Base-by-base conservation (phyloP, 2,888 invertebrate species). In the Drosophila ezoana region DNA sequence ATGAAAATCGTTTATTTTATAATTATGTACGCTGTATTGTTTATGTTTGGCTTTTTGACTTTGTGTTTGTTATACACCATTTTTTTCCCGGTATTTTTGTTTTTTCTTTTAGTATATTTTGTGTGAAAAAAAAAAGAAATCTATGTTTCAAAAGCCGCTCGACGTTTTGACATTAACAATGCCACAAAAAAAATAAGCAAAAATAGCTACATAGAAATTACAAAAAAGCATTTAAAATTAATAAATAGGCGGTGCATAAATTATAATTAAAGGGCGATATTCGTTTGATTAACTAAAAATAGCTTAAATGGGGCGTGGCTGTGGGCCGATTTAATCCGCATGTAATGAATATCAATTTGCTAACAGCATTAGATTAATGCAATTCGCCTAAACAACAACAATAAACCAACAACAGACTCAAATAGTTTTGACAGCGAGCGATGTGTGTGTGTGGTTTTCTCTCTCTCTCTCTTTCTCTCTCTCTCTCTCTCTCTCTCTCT, bases 181-280 rank as follows among this genome's bases (percentile, higher is more conserved):
- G 43, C 82, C 83, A 40, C 61, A 62, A 76, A 79, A 57, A 23
- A 57, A 20, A 4, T n/a, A n/a, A n/a, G 13, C 10, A 35, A 35
- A 35, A 35, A 13, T 0, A 11, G 11, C 10, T 35, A 11, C 11
- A 33, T 33, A 23, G 16, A 18, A 45, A n/a, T 20, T 14, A 32
- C 52, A 40, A 44, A 56, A 32, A 10, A 14, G n/a, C 64, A 33
- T 14, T 53, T 54, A 48, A 48, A 72, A 56, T 69, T 58, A 65
- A 80, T 77, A 72, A 72, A 69, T 64, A 70, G 28, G 53, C 62
- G 38, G 44, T 41, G 45, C 45, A 49, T 83, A 88, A 76, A 71
- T 86, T 72, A 88, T 88, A 83, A 80, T 83, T 77, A 69, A 81
- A 83, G 77, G 70, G 56, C 75, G 67, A 78, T 75, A 63, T 86